Conservation (phyloP, 2,113 vertebrate genomes). For the Natator depressus region DNA sequence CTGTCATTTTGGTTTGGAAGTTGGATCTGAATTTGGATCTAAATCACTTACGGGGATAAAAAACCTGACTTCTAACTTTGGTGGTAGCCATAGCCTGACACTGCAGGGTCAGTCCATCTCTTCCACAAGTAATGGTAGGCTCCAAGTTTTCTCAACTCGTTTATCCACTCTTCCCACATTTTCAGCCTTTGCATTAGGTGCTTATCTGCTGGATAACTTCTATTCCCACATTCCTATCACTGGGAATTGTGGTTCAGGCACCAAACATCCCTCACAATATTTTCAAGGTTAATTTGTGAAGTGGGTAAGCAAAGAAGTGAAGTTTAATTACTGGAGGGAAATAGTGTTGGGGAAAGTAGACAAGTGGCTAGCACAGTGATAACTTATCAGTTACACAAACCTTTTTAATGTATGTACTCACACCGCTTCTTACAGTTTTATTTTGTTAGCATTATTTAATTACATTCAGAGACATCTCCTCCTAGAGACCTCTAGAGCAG, state of each 20-base stretch:
- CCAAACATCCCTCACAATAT: background rate
- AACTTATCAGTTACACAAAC: conserved; percentile 1
- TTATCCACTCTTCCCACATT: background rate
- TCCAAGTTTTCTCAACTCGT: background rate
- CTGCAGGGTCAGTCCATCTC: background rate
- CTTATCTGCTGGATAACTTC: too few species aligned
- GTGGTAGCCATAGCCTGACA: too few species aligned
- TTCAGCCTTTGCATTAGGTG: background rate
- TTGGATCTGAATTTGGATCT: conserved; percentile 23
- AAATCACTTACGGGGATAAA: background rate
- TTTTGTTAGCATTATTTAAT: background rate
- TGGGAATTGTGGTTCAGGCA: background rate
- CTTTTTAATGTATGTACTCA: background rate
- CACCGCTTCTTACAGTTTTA: background rate
- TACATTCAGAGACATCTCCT: background rate
- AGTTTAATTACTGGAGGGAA: background rate
- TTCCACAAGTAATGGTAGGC: background rate
- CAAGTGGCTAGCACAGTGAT: background rate
- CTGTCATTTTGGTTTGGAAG: background rate
- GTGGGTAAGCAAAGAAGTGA: conserved; percentile 18
- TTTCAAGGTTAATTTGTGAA: conserved; percentile 2
- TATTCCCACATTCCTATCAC: background rate
- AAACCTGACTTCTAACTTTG: background rate
- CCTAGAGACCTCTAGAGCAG: background rate
- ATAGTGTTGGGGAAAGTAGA: background rate